Base-by-base conservation (phyloP, 2,888 invertebrate genomes). In the Artemia sp. region DNA sequence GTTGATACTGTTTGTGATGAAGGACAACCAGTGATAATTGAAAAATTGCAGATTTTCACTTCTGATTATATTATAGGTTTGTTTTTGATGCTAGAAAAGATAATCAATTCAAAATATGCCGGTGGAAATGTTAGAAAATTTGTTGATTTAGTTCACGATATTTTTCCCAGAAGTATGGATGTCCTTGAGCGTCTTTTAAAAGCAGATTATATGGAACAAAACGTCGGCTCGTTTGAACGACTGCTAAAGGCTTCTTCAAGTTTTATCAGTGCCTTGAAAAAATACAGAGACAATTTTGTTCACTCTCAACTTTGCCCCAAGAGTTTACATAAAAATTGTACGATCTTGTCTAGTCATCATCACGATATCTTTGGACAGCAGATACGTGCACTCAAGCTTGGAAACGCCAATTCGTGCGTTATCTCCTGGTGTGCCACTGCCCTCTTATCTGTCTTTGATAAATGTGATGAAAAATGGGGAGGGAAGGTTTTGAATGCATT, bases 361-460 rank as follows among this genome's bases (percentile, higher is more conserved):
- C 64, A 58, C 64, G 64, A 58, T 24, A 58, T 58, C 24, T 58
- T 58, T 58, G 64, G 64, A 58, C 64, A 58, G 10, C 64, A 24
- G 24, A 58, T 58, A 19, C 24, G 64, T 9, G 64, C 64, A 8
- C 11, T 58, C 8, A 58, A 58, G 24, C 11, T 58, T n/a, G 64
- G 64, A 58, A 58, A 58, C 11, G n/a, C 64, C 9, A 58, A 58
- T 58, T 58, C 64, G 9, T 58, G 64, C 12, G 24, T 58, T 24
- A 10, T 58, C 64, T 58, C 64, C 14, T 58, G 64, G 64, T 58
- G 64, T 58, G 14, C 24, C 64, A 58, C 64, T 58, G 64, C 64
- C 64, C 24, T 58, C 14, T 10, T 58, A 9, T n/a, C n/a, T 24
- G 64, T 58, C 8, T 58, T 58, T 58, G 64, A 58, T 58, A 24